Evolutionary conservation across 23 tunicate genomes (phyloP), one percentile per base, ranked within the genome.

Genomic region (Phallusia fumigata): DNA sequence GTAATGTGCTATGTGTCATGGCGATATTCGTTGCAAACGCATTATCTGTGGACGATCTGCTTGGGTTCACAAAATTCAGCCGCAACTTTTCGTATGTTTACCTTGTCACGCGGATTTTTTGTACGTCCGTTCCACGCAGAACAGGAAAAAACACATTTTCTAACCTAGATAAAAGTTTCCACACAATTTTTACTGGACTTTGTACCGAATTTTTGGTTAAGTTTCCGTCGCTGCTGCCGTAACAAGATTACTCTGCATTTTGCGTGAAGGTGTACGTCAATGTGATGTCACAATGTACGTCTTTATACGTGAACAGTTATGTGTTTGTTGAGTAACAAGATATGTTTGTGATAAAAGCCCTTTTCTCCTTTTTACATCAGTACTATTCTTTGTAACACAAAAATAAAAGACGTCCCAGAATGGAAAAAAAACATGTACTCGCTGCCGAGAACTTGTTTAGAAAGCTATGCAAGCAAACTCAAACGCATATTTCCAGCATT

Each of bases 351-450:
- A 58, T 24, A 16, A 58, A 21, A 22, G 3, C 28, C 26, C 69
- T 58, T 58, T 58, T 58, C 28, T 16, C 69, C 69, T 58, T 58
- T 58, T 58, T 58, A 58, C 69, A 58, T 58, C 69, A 58, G 69
- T 58, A 58, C 69, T 58, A 58, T 58, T 58, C 69, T 58, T 58
- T 58, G 69, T 58, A 58, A 58, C 69, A 58, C 69, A 58, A 58
- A 58, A 58, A 58, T 58, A 58, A 58, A 58, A 58, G 69, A 58
- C 69, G 69, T 58, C 69, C 69, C 69, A 58, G 69, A 58, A 21
- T 58, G 69, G 58, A n/a, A n/a, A n/a, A n/a, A 40, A 40, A 40
- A 3, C 47, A 10, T 10, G 10, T 40, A 5, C 10, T 40, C 47
- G 47, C 10, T 40, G 47, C 10, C 47, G 10, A 5, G 47, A 40